Base-by-base conservation (phyloP, 2,797 vertebrate species). In the Lateolabrax maculatus region DNA sequence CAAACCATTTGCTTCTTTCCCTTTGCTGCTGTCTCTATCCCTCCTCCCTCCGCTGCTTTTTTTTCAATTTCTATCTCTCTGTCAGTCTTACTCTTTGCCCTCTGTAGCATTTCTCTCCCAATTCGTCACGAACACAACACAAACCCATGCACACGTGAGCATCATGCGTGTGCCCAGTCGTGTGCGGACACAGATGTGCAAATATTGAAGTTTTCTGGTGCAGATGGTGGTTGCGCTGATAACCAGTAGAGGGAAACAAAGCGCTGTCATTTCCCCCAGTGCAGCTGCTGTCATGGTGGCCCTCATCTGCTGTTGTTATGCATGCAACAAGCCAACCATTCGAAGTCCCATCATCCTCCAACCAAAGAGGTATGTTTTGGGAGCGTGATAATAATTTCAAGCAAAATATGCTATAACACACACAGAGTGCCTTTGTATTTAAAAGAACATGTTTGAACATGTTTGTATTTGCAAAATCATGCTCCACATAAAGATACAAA, bases 191-290 rank as follows among this genome's bases (percentile, higher is more conserved):
- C 60, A 70, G 43, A 68, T 37, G 72, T 72, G 37, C 44, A 80
- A 73, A 80, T 80, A 39, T 51, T 8, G n/a, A 56, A 57, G 21
- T 34, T 46, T 29, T 65, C 55, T 69, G 57, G 68, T 56, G 37
- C 78, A 77, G 62, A 71, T 51, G 48, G 79, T n/a, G 34, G 74
- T 89, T 87, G 37, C 75, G 19, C 56, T 41, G 36, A 27, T 65
- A 31, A 84, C 92, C 95, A 94, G 91, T 84, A 95, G 95, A 94
- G 94, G 94, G 95, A 94, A 94, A 94, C 88, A 93, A 85, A 92
- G 94, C 18, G 11, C 93, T 85, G 66, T 48, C 77, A 65, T 83
- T 76, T 19, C 29, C 41, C 56, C 60, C 60, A 62, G 6, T 48
- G 68, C 66, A 55, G 68, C 57, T 77, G 63, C 76, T 34, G 25